Base-by-base conservation (phyloP, 2,888 invertebrate genomes). In the Uropetala carovei region DNA sequence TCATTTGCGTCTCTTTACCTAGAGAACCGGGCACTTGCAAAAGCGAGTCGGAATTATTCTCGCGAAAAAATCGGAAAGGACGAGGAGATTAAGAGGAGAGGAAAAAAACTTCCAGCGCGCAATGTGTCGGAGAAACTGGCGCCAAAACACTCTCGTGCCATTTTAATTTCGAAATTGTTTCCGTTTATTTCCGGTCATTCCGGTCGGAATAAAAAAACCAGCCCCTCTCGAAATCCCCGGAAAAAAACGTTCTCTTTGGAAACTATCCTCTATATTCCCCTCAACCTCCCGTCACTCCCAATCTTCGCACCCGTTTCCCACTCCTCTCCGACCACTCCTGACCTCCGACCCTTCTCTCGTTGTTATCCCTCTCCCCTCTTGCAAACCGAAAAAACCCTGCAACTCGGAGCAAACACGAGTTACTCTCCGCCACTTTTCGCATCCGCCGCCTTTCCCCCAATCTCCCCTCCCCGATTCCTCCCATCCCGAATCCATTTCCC, bases 171-270 rank as follows among this genome's bases (percentile, higher is more conserved):
- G 27, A 27, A 75, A 22, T 22, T 4, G 22, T 27, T 27, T 75
- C 75, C 43, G 5, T 43, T 43, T 43, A 75, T 75, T 75, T 75
- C 75, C 75, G 75, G 75, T 75, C 75, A 75, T 22, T 75, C 75
- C 27, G 27, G 43, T 43, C 43, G 43, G 43, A 43, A n/a, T n/a
- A n/a, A 43, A 43, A 43, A 43, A 43, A 43, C 43, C 43, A 1
- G 43, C 43, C 43, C 43, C 43, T 43, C 43, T 5, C 1, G 43
- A 43, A 43, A 43, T 43, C 43, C 43, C 43, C 3, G 43, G 5
- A 43, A 43, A 43, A 43, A 43, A 43, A 43, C 43, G 43, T 43
- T 43, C 43, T 5, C 27, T 43, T 30, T 18, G 5, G 30, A 82
- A 82, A 9, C 43, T 30, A 27, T 43, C 30, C 2, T 27, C 27